These are phyloP conservation scores for Paratrypauchen microcephalus DNA, from an alignment of 2,797 vertebrate species.

Conservation along the genomic window DNA sequence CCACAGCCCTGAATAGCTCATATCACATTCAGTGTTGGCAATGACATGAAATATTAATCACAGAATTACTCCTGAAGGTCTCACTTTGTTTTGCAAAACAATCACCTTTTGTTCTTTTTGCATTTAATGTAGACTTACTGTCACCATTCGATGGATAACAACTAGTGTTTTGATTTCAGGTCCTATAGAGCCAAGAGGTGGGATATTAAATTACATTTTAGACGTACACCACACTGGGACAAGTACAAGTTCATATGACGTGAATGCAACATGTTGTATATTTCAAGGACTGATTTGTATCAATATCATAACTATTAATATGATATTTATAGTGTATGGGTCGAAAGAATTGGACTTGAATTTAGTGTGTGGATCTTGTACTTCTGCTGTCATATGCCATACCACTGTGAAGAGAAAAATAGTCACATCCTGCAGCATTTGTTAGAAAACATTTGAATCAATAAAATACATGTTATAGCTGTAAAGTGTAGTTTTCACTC, in stretches of 20 bases:
- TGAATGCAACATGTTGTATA: not conserved
- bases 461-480: too few species aligned
- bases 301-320: too few species aligned
- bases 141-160: not conserved
- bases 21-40: conserved; percentile 14
- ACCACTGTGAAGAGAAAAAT: too few species aligned
- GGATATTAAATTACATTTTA: not conserved
- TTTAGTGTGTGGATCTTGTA: too few species aligned
- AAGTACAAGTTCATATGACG: not conserved
- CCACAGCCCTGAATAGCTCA: conserved; percentile 10
- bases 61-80: conserved; percentile 20
- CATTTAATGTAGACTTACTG: not conserved
- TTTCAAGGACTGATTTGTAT: not conserved
- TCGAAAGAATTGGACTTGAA: too few species aligned
- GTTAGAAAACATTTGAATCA: too few species aligned
- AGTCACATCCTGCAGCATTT: too few species aligned
- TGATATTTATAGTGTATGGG: too few species aligned
- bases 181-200: not conserved
- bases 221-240: not conserved
- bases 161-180: not conserved
- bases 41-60: conserved; percentile 48
- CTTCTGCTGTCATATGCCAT: too few species aligned
- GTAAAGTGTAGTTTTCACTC: too few species aligned
- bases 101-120: conserved; percentile 13
- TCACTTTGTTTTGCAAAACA: conserved; percentile 11